These are phyloP conservation scores for Drosophila azteca DNA, from an alignment of 1,140 invertebrate genomes.

Conservation along the genomic window DNA sequence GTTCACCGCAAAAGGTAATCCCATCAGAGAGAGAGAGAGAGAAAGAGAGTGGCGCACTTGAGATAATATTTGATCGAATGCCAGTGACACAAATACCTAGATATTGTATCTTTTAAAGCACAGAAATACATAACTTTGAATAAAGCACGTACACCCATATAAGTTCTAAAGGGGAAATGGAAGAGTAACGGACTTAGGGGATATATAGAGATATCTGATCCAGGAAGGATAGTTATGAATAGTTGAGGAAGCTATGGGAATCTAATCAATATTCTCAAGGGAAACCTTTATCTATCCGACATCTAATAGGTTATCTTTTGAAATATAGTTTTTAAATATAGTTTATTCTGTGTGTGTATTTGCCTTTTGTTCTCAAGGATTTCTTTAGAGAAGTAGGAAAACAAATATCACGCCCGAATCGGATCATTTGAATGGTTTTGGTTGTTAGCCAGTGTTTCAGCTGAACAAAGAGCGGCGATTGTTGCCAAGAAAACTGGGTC, in stretches of 20 bases:
- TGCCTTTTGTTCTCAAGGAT: too few species aligned
- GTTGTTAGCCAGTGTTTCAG: slow-evolving; percentile 35
- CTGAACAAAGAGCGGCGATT: slow-evolving; percentile 45
- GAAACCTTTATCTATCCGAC: too few species aligned
- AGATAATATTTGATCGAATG: slow-evolving; percentile 49
- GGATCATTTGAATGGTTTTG: slow-evolving; percentile 35
- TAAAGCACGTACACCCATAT: background rate
- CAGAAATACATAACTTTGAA: background rate
- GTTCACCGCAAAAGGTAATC: slow-evolving; percentile 4
- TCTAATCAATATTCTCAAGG: too few species aligned
- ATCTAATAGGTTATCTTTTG: too few species aligned
- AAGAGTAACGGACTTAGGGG: background rate
- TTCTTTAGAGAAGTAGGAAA: too few species aligned
- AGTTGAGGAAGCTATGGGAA: too few species aligned
- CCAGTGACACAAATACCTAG: slow-evolving; percentile 20
- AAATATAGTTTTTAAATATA: background rate
- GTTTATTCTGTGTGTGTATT: background rate
- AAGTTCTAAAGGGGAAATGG: too few species aligned
- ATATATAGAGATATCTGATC: too few species aligned
- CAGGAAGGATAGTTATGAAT: too few species aligned
- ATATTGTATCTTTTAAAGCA: background rate
- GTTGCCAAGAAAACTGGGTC: slow-evolving; percentile 15
- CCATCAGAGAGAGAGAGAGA: background rate
- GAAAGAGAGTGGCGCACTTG: slow-evolving; percentile 29
- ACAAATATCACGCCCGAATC: too few species aligned